These are phyloP conservation scores for Odontophorus gujanensis DNA, from an alignment of 2,113 vertebrate genomes.

Conservation along the genomic window DNA sequence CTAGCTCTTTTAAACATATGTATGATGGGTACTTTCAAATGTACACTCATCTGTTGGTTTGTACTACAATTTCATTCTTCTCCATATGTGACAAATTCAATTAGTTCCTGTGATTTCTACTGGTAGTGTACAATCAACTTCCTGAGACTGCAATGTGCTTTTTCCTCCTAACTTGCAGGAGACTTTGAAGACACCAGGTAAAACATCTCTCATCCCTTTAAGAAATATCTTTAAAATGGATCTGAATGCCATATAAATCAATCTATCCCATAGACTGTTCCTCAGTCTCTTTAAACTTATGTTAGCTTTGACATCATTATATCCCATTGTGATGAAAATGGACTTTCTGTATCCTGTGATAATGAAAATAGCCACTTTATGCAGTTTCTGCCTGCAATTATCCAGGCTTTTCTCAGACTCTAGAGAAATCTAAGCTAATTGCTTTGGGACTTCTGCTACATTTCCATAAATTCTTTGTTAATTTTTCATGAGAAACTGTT, in stretches of 20 bases:
- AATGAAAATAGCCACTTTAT: constrained; percentile 84
- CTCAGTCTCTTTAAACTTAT: constrained; percentile 71
- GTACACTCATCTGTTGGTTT: constrained; percentile 40
- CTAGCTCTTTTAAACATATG: neutral
- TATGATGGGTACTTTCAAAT: constrained; percentile 51
- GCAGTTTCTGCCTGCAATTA: constrained; percentile 82
- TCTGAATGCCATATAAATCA: constrained; percentile 69
- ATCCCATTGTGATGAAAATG: constrained; percentile 82
- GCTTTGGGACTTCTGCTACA: constrained; percentile 83
- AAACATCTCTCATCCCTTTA: neutral
- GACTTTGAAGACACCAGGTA: constrained; percentile 44
- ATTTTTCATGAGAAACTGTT: constrained; percentile 86
- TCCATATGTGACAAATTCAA: constrained; percentile 71
- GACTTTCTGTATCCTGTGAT: constrained; percentile 79
- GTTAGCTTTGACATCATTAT: constrained; percentile 81
- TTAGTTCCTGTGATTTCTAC: constrained; percentile 56
- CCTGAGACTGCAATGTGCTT: constrained; percentile 42
- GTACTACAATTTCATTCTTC: constrained; percentile 32
- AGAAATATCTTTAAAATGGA: constrained; percentile 48
- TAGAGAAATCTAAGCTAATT: constrained; percentile 85
- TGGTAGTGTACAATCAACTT: constrained; percentile 63
- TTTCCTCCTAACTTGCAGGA: neutral
- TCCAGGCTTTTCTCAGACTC: constrained; percentile 80
- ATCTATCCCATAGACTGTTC: constrained; percentile 69
- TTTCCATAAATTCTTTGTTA: constrained; percentile 87